Evolutionary conservation across 2,888 invertebrate species (phyloP), one percentile per base, ranked within the genome.

Genomic region (Geotrupes spiniger): DNA sequence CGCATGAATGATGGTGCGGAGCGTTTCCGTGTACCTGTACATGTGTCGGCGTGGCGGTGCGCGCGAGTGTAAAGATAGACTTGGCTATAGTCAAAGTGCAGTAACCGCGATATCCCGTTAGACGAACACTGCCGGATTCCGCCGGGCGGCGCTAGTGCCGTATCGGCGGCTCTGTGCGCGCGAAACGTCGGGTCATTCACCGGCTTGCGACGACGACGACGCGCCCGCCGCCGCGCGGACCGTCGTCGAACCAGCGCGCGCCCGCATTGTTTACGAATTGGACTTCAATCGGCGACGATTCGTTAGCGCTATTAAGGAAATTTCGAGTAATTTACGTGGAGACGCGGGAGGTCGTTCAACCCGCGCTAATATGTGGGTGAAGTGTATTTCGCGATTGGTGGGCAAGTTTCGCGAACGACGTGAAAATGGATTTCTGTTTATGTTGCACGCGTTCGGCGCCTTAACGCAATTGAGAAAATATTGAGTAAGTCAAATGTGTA

Each of bases 31-130:
- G 27, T 43, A 43, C 36, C 43, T 43, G 43, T 25, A 26, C 12
- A 33, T 36, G 43, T 36, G 36, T 43, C 31, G n/a, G 10, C 42
- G 21, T 21, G 16, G 25, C 42, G 42, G 37, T n/a, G n/a, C 17
- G 39, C 16, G 31, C 46, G 43, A 43, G 42, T 41, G 27, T 28
- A 49, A 46, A 50, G 46, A 40, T 46, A 46, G 48, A 47, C 50
- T 50, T 42, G 43, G 40, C 47, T 47, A 49, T 52, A 46, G 51
- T 50, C 44, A 56, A 54, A 48, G 57, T 51, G 57, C 59, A 58
- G 52, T 58, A 57, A 59, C 59, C 57, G 57, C 54, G 39, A 57
- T 46, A 60, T 61, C 55, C 62, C 62, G 62, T 62, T 62, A 62
- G 52, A 49, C 29, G 47, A 48, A 55, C 42, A 51, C 53, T 51